These are phyloP conservation scores for Hypocryptadius cinnamomeus DNA, from an alignment of 2,113 vertebrate species.

Conservation along the genomic window DNA sequence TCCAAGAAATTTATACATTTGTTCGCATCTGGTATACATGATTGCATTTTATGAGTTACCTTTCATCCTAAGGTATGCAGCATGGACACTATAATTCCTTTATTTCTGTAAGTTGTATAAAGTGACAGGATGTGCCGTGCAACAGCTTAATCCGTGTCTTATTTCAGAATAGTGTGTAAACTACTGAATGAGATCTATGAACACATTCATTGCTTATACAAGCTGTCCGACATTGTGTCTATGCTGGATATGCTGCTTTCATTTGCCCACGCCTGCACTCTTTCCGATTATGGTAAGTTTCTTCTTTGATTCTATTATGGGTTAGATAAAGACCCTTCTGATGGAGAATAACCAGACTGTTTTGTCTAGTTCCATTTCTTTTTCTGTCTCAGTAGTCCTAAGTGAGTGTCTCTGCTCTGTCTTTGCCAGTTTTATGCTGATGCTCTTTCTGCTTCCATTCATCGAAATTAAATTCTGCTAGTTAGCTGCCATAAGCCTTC, in stretches of 20 bases:
- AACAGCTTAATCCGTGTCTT: background rate
- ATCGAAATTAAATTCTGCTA: background rate
- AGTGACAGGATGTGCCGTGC: background rate
- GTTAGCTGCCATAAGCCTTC: background rate
- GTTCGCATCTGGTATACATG: background rate
- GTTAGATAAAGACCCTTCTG: background rate
- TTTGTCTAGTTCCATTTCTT: background rate
- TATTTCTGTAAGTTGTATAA: background rate
- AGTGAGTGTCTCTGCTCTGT: background rate
- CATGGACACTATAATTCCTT: background rate
- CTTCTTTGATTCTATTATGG: background rate
- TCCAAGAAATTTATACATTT: background rate
- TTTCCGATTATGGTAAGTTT: constrained; percentile 88
- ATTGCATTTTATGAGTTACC: background rate
- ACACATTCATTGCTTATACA: constrained; percentile 91
- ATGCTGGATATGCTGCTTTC: constrained; percentile 97
- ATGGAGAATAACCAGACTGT: background rate
- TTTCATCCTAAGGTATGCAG: background rate
- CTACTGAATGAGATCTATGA: constrained; percentile 84
- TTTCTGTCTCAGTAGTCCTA: background rate
- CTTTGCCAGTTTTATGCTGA: background rate
- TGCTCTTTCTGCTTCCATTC: background rate
- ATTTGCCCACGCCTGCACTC: constrained; percentile 87
- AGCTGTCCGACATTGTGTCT: constrained; percentile 90
- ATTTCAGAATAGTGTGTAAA: constrained; percentile 85